Base-by-base conservation (phyloP, 2,113 vertebrate genomes). In the Spheniscus mendiculus region DNA sequence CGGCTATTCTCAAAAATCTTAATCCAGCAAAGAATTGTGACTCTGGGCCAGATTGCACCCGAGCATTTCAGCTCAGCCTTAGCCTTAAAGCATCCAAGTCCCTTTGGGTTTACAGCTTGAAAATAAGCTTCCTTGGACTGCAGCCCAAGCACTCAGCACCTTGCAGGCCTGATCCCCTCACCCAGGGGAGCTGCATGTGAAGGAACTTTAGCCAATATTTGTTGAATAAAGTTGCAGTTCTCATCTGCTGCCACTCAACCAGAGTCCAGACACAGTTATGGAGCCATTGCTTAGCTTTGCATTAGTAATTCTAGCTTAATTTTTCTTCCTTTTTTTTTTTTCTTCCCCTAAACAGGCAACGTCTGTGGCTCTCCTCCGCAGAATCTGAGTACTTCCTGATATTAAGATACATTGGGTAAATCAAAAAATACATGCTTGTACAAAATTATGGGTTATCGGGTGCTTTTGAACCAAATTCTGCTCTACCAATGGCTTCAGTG, bases 401-500 rank as follows among this genome's bases (percentile, higher is more conserved):
- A 71, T 50, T 50, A 79, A 84, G 18, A 87, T 59, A 30, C 30
- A 26, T 7, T 55, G 21, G 26, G 26, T 55, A 93, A 90, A 87
- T 58, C 0, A n/a, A 55, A 76, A 78, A 49, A 30, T 40, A 67
- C 4, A n/a, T 1, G 40, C 4, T 91, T 88, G 69, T 83, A 86
- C 59, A 42, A 79, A 93, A 56, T 56, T 30, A 69, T 13, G 29
- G 40, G 45, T 80, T 76, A 91, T 53, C 23, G 61, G 49, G 34
- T 17, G 6, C 77, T 96, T 89, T 38, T 69, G 59, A 93, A 34
- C 30, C 4, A 53, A 93, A 80, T 65, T 74, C 65, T 83, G 17
- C 84, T 95, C 50, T 58, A 63, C 73, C 87, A 83, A 15, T 30
- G n/a, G 77, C 92, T 96, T 93, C 94, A 93, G 71, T 59, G 86